Evolutionary conservation across 2,888 invertebrate species (phyloP), one percentile per base, ranked within the genome.

Genomic region (Synergus gifuensis): DNA sequence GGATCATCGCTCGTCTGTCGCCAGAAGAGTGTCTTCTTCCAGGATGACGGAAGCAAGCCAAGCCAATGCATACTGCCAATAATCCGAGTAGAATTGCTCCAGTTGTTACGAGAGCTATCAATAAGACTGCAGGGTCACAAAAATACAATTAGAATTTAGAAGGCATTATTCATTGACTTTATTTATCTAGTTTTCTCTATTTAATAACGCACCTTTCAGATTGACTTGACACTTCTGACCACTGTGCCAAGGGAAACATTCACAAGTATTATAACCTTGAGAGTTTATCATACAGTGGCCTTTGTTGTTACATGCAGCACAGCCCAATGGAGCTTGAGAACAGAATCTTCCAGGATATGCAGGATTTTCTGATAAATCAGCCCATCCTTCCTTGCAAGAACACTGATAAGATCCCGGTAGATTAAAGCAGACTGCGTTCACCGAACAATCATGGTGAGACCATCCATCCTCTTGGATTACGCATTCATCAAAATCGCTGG

Each of bases 201-300:
- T 28, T 36, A 22, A n/a, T 76, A 80, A n/a, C 64, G 80, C 87
- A 95, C 95, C 95, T 93, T 98, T 98, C 60, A 98, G 93, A 91
- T 98, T 98, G 58, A 98, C 94, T 88, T 98, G 97, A 88, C 98
- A 98, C 16, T 94, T 94, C 81, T 96, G 95, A 0, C 98, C 98
- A 4, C 97, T 95, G 89, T 98, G 97, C 98, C 98, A 98, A 81
- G 96, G 96, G 94, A 98, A 97, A 92, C 98, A 98, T 87, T 97
- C 96, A 90, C 98, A 98, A 1, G 95, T 92, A 78, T 92, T 91
- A 62, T 92, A 90, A 2, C 91, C 92, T 54, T 90, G 86, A 85
- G 84, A 93, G 93, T 82, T 94, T 93, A 82, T 95, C 93, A 86
- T 94, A 87, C 98, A 98, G 28, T 97, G 96, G 0, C 98, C 98